These are phyloP conservation scores for Lasiurus cinereus DNA, from an alignment of 2,113 vertebrate species.

Conservation along the genomic window DNA sequence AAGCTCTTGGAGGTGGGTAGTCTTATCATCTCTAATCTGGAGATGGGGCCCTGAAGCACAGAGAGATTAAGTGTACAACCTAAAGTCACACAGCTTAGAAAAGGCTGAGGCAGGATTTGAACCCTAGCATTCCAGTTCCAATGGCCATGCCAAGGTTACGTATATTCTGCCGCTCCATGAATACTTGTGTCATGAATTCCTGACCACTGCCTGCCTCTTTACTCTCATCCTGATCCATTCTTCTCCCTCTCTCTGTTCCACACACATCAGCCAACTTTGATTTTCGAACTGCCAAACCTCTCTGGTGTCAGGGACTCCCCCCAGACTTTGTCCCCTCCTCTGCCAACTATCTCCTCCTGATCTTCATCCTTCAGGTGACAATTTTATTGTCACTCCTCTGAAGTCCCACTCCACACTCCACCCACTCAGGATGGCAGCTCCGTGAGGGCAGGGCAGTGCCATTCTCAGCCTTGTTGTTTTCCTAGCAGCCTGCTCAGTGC, in stretches of 20 bases:
- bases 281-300: not conserved
- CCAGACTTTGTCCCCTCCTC: not conserved
- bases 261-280: not conserved
- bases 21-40: not conserved
- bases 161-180: not conserved
- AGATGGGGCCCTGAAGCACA: not conserved
- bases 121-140: not conserved
- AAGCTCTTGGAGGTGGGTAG: not conserved
- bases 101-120: not conserved
- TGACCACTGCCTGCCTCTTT: not conserved
- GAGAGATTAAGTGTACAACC: not conserved
- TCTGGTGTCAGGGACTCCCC: not conserved
- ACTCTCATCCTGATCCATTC: not conserved
- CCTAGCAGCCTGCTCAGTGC: not conserved
- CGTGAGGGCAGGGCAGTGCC: not conserved
- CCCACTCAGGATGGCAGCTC: not conserved
- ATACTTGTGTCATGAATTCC: not conserved
- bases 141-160: fast-evolving
- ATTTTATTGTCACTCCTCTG: not conserved
- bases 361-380: not conserved
- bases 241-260: not conserved
- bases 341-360: not conserved
- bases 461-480: too few relatives aligned
- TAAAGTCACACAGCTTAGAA: not conserved
- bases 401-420: not conserved